Percentiles rank a stretch among this genome's conserved stretches.
Conservation (phyloP, 1,140 invertebrate species). For the Pseudomyrmex gracilis region DNA sequence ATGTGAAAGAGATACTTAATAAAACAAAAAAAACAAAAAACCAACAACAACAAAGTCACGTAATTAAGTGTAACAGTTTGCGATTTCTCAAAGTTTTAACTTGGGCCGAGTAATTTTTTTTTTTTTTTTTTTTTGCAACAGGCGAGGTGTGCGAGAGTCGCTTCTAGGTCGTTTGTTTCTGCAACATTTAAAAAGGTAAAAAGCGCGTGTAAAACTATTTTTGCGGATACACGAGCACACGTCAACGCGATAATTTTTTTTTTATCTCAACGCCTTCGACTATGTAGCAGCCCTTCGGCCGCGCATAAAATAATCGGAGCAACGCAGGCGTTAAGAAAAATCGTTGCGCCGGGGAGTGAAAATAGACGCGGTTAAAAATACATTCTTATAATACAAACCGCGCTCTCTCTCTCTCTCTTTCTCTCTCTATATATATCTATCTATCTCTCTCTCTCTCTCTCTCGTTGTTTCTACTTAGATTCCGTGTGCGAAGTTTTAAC, state of each 20-base stretch:
- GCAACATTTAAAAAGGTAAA: slow-evolving; percentile 46
- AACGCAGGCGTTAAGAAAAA: slow-evolving; percentile 56
- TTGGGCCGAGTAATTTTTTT: background rate
- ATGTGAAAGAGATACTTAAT: too few relatives aligned
- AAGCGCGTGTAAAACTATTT: slow-evolving; percentile 54
- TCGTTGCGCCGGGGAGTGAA: slow-evolving; percentile 49
- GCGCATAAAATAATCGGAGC: slow-evolving; percentile 55
- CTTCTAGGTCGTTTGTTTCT: slow-evolving; percentile 22
- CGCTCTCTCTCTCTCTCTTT: too few relatives aligned
- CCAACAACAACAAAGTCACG: too few relatives aligned
- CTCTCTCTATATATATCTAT: too few relatives aligned
- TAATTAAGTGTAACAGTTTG: too few relatives aligned
- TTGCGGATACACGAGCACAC: slow-evolving; percentile 30
- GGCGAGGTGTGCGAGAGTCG: too few relatives aligned
- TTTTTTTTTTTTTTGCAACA: background rate
- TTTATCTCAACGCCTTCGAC: slow-evolving; percentile 51
- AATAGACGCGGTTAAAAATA: slow-evolving; percentile 52
- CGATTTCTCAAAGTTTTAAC: too few relatives aligned
- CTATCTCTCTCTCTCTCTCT: too few relatives aligned
- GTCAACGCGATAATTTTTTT: slow-evolving; percentile 46
- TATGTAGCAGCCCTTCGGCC: slow-evolving; percentile 48
- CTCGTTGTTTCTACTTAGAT: slow-evolving; percentile 41
- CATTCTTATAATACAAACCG: slow-evolving; percentile 57
- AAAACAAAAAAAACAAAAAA: too few relatives aligned
- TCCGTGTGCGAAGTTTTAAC: slow-evolving; percentile 21